Evolutionary conservation across 2,797 vertebrate genomes (phyloP).

Genomic region (Tragelaphus oryx): DNA sequence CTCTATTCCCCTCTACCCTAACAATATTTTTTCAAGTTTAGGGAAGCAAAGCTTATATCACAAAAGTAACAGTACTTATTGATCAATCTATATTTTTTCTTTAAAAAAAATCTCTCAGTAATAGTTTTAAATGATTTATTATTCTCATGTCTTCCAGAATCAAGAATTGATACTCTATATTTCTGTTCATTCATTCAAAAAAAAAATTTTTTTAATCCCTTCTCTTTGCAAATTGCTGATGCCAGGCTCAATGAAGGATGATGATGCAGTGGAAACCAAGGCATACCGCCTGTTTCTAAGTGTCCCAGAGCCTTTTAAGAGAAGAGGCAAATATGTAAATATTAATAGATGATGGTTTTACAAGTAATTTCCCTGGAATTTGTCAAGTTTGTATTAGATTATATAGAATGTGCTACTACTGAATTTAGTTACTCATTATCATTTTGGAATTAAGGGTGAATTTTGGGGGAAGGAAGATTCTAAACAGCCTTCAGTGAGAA

Average conservation of each 20-base stretch:
- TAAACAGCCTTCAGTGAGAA: background rate
- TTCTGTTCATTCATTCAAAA: background rate
- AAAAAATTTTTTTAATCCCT: background rate
- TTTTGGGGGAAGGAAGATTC: background rate
- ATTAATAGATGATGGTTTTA: background rate
- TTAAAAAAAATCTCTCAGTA: background rate
- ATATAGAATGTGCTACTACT: background rate
- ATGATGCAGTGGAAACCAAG: too few species aligned
- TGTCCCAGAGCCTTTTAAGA: background rate
- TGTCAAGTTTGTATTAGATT: background rate
- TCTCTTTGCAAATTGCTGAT: background rate
- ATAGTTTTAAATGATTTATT: background rate
- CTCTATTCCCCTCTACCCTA: background rate
- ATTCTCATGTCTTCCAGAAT: background rate
- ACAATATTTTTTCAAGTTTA: background rate
- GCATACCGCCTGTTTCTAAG: background rate
- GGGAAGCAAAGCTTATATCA: background rate
- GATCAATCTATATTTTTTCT: background rate
- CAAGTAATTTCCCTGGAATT: background rate
- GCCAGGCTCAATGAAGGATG: background rate
- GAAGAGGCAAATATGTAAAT: background rate
- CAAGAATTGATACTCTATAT: background rate
- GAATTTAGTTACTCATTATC: background rate
- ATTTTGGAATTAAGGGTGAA: background rate
- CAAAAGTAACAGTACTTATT: background rate